Base-by-base conservation (phyloP, 1,140 invertebrate genomes). In the Macrosteles quadrilineatus region DNA sequence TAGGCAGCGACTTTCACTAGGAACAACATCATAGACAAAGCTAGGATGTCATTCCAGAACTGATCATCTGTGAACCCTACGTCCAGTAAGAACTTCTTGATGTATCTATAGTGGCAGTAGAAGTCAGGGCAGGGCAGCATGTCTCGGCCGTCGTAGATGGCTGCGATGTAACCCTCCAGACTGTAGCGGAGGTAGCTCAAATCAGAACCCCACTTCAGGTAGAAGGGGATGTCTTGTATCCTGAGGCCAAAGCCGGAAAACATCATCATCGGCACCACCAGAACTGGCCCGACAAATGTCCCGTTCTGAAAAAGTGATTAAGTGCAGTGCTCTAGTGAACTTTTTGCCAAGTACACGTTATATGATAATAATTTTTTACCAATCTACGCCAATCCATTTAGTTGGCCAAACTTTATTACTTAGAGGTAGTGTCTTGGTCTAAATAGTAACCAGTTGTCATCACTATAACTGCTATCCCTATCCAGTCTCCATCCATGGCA, bases 151-250 rank as follows among this genome's bases (percentile, higher is more conserved):
- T 94, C 92, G 75, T 96, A 97, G 63, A 97, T 91, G 1, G 93
- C 87, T n/a, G 85, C 84, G 17, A 94, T 87, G 45, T 81, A 82
- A 57, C 93, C 92, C 82, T 97, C 94, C n/a, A 96, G 84, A 2
- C 91, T 91, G 76, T 95, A 97, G 75, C 94, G 84, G 25, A 96
- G 81, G 77, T 95, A 97, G 19, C 93, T 95, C 50, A 95, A 81
- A 75, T 96, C 92, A 29, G 90, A 94, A 0, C 95, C 90, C 93
- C 94, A 96, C 75, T 90, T 87, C 0, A 97, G 80, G 77, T 95
- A 95, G 0, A 76, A 73, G 0, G 95, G 95, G 95, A 93, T 80
- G 80, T 94, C 91, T 0, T 85, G 79, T 4, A 93, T 78, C 0
- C 88, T 87, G 0, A 94, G 91, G 0, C 91, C 91, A 75, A 93